Base-by-base conservation (phyloP, 2,113 vertebrate genomes). In the Spizaetus ornatus region DNA sequence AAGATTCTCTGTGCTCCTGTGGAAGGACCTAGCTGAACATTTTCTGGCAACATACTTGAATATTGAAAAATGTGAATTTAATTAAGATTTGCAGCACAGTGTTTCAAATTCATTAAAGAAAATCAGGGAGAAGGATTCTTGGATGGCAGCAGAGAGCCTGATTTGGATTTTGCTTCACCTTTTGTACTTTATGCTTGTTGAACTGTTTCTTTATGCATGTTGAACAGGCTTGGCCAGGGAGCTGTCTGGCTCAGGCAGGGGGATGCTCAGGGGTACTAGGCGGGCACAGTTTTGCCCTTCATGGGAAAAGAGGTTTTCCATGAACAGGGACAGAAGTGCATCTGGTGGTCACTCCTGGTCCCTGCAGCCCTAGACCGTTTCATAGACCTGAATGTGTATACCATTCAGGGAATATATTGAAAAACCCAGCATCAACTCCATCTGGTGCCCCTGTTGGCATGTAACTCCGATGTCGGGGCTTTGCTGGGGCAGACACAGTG, bases 321-420 rank as follows among this genome's bases (percentile, higher is more conserved):
- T 1, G 8, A 65, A 20, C 20, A 45, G 27, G 74, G 29, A 58
- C 34, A 65, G 43, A 40, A 52, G 21, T 3, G 4, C 0, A 0
- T 32, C 48, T 52, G 34, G 7, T 15, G 48, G 36, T 36, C 34
- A 17, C 17, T 86, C 34, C 61, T 67, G n/a, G 16, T 31, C 25
- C 32, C 58, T 43, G 38, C 43, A 82, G 43, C 45, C 32, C 56
- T 9, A 15, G 8, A 13, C 25, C 25, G 27, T 59, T 71, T 31
- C 63, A 27, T 3, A 17, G 38, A 42, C 18, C 34, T 4, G 32
- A 6, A 31, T 7, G 11, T 5, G 4, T 8, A 7, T 3, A 11
- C 7, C 4, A 0, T 27, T 26, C 14, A 10, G 36, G 42, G 67
- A 14, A 16, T 11, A 12, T 4, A 16, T 4, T 31, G 45, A 22